Evolutionary conservation across 2,888 invertebrate species (phyloP), one percentile per base, ranked within the genome.

Genomic region (Macrosoma leucophasiata): DNA sequence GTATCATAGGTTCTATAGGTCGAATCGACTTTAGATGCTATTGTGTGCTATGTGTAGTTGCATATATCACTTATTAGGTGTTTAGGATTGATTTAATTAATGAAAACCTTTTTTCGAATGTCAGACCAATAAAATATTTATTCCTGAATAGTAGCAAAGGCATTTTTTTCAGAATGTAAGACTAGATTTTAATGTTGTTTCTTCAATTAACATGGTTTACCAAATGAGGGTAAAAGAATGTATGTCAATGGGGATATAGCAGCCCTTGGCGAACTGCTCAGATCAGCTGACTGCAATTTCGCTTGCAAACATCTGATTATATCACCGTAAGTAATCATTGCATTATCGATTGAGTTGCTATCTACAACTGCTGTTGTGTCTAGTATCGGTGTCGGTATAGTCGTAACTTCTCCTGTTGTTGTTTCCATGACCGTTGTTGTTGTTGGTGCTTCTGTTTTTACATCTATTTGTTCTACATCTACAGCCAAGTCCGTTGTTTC

Each of bases 271-370:
- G 48, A 40, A 4, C 35, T 39, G 10, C 50, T 52, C 2, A 41
- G 41, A 11, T 42, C 48, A 11, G 52, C 41, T 10, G 45, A 44
- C 39, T 48, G 53, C 17, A 72, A 50, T 7, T 72, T 65, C 20
- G 67, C 46, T 52, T 75, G 66, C 13, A 78, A 50, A 46, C 81
- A 82, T 35, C 59, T 66, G n/a, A 79, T 49, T 8, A 81, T 52
- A 26, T 78, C 70, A 20, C 60, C 60, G 43, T 74, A 73, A 3
- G 70, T 48, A 7, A 70, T 54, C 2, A 53, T 23, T 9, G 41
- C 39, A 11, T 46, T 47, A 12, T 26, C 41, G n/a, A 43, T 50
- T 36, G 35, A 28, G 29, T 42, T 24, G 20, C 20, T 13, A 10
- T 25, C 13, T 23, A 10, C 29, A 13, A 13, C 21, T 9, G 28